A percentile compares a stretch with the other conserved stretches of the same genome.
Conservation (phyloP, 2,888 invertebrate species). For the Opisthograptis luteolata region DNA sequence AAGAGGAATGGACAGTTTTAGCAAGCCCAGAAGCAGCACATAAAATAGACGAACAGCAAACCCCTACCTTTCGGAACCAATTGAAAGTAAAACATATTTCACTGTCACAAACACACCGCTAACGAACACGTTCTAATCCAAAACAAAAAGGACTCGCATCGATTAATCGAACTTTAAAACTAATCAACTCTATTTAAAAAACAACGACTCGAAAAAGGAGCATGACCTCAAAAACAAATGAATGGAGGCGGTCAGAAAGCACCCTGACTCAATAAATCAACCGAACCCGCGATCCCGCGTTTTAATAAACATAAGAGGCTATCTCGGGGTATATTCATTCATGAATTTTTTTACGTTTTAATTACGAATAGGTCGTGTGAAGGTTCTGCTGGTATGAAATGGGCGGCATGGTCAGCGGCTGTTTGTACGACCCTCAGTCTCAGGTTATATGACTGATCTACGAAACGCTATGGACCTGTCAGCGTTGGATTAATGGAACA, state of each 20-base stretch:
- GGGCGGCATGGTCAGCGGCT: neutral
- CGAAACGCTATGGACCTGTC: no score
- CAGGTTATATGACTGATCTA: no score
- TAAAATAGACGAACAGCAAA: no score
- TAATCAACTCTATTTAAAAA: constrained; percentile 78
- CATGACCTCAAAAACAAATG: constrained; percentile 73
- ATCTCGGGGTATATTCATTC: constrained; percentile 73
- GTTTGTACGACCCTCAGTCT: constrained; percentile 1
- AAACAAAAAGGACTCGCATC: constrained; percentile 49
- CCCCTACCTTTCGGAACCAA: neutral
- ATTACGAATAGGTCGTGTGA: constrained; percentile 75
- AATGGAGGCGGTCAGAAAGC: constrained; percentile 70
- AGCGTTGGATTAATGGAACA: no score
- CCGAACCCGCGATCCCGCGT: constrained; percentile 63
- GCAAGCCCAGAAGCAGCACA: no score
- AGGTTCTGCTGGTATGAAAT: constrained; percentile 43
- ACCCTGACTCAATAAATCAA: constrained; percentile 76
- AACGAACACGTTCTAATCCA: constrained; percentile 36
- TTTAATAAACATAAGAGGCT: constrained; percentile 80
- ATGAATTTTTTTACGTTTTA: constrained; percentile 75
- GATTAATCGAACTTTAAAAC: constrained; percentile 75
- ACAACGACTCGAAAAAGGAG: constrained; percentile 43
- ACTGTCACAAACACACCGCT: constrained; percentile 21
- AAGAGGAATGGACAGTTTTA: no score
- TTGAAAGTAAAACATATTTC: constrained; percentile 28